These are phyloP conservation scores for Mobula hypostoma DNA, from an alignment of 2,113 vertebrate species.

Conservation along the genomic window DNA sequence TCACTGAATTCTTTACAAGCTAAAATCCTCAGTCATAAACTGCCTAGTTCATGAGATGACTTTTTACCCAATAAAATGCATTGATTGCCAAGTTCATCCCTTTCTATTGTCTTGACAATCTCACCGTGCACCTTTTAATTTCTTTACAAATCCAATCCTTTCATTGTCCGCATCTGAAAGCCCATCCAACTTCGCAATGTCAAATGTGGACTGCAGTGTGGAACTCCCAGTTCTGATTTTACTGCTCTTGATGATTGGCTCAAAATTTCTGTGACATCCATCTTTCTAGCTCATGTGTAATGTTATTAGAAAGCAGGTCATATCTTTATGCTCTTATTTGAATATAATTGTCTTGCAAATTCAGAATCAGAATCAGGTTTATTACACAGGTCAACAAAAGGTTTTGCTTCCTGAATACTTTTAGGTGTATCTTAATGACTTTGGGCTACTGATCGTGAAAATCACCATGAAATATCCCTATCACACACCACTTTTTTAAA, in stretches of 20 bases:
- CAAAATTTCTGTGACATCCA: neutral
- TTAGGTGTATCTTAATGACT: too few species aligned
- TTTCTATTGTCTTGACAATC: neutral
- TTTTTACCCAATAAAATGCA: too few species aligned
- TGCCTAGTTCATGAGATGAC: too few species aligned
- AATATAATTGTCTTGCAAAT: too few species aligned
- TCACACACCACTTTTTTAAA: too few species aligned
- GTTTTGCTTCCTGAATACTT: too few species aligned
- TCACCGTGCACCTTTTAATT: neutral
- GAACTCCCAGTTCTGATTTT: neutral
- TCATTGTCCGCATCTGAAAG: neutral
- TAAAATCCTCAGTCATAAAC: too few species aligned
- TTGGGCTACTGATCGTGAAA: too few species aligned
- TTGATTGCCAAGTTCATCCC: neutral
- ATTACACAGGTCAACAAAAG: too few species aligned
- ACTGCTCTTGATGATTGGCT: neutral
- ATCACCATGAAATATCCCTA: too few species aligned
- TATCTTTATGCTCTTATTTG: neutral
- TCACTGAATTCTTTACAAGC: neutral
- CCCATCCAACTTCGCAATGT: neutral
- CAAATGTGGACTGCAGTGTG: neutral
- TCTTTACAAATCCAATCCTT: neutral
- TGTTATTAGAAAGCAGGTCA: neutral
- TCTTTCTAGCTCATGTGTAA: neutral
- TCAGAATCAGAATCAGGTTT: too few species aligned